Percentiles rank a stretch among this genome's conserved stretches.
Conservation (phyloP, 2,888 invertebrate species). For the Emmelina monodactyla region DNA sequence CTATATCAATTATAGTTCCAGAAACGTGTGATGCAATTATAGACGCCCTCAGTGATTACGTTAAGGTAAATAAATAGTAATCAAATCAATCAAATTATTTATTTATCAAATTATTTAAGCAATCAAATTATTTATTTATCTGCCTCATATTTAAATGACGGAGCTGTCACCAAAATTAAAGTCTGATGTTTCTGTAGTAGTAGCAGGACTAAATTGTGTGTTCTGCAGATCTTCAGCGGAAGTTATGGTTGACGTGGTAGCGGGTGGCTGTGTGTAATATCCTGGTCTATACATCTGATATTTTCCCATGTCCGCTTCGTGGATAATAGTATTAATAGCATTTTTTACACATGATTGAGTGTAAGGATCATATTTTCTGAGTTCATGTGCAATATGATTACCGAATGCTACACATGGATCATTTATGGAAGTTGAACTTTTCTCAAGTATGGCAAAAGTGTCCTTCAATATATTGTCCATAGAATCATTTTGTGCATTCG, state of each 20-base stretch:
- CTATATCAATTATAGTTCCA: too few relatives aligned
- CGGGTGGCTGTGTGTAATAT: slow-evolving; percentile 9
- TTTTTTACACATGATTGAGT: slow-evolving; percentile 10
- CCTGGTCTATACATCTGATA: slow-evolving; percentile 9
- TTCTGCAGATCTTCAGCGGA: slow-evolving; percentile 10
- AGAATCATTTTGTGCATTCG: slow-evolving; percentile 13
- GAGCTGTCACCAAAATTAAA: slow-evolving; percentile 8
- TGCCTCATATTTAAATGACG: slow-evolving; percentile 1
- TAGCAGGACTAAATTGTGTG: slow-evolving; percentile 11
- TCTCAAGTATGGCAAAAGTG: slow-evolving; percentile 12
- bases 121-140: slow-evolving; percentile 1
- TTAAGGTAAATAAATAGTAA: too few relatives aligned
- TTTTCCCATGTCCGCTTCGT: slow-evolving; percentile 12
- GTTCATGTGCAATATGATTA: slow-evolving; percentile 12
- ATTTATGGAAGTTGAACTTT: slow-evolving; percentile 10
- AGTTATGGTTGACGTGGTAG: slow-evolving; percentile 6
- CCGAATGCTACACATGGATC: slow-evolving; percentile 12
- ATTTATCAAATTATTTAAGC: too few relatives aligned
- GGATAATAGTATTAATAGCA: slow-evolving; percentile 11
- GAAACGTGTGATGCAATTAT: too few relatives aligned
- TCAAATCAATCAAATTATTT: too few relatives aligned
- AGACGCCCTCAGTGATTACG: too few relatives aligned
- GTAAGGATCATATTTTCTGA: slow-evolving; percentile 12
- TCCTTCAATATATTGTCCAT: slow-evolving; percentile 14
- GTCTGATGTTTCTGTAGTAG: slow-evolving; percentile 9